A percentile compares a stretch with the other conserved stretches of the same genome.
phyloP scores from a whole-genome alignment of 2,797 vertebrate genomes.

The Melanotaenia pygmaea region DNA sequence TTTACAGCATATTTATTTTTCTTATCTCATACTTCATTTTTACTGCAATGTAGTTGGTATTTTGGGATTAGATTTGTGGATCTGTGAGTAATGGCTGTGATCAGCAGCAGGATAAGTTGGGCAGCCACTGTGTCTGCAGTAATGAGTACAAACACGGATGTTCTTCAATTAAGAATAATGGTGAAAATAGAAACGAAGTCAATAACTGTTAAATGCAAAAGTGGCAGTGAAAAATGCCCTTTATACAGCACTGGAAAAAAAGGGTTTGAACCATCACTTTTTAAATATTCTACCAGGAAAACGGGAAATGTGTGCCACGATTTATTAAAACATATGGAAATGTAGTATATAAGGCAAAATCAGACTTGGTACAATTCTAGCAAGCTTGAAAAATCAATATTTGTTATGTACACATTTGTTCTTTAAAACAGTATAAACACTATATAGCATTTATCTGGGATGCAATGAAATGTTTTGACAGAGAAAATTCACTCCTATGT shows the following conservation, averaged over 20 bases:
- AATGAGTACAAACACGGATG: neutral
- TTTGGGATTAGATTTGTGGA: neutral
- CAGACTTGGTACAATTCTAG: neutral
- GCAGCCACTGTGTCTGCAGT: neutral
- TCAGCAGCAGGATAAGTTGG: neutral
- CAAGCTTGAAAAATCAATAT: neutral
- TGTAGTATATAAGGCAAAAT: neutral
- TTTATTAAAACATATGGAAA: neutral
- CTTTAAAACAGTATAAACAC: too few relatives aligned
- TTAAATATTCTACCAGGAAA: neutral
- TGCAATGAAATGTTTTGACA: neutral
- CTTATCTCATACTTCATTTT: neutral
- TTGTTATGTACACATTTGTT: neutral
- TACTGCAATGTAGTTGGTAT: neutral
- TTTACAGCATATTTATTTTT: neutral
- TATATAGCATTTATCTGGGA: neutral
- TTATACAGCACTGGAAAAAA: neutral
- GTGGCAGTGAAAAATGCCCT: neutral
- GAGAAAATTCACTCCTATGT: neutral
- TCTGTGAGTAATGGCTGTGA: neutral
- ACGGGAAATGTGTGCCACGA: too few relatives aligned
- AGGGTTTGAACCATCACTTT: neutral
- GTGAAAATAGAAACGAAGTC: neutral
- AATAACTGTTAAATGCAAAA: neutral
- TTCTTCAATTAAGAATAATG: neutral